Conservation (phyloP, 2,888 invertebrate genomes). For the Ophion obscuratus region DNA sequence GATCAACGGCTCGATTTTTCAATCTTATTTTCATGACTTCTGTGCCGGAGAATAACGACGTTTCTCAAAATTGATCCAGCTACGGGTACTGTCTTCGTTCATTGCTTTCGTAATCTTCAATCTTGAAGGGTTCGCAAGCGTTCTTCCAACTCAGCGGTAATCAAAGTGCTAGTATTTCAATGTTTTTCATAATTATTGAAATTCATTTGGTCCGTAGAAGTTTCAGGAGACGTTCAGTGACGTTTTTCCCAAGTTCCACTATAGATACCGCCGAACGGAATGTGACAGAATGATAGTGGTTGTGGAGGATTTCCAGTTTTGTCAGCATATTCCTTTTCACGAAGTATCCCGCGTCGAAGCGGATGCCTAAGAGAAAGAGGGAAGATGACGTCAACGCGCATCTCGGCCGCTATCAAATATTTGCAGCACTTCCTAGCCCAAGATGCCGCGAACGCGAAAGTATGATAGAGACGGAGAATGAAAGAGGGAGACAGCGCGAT, state of each 20-base stretch:
- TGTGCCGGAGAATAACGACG: not conserved
- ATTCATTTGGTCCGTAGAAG: not conserved
- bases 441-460: conserved; percentile 67
- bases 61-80: not conserved
- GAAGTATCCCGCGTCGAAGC: conserved; percentile 36
- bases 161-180: too few relatives aligned
- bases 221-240: conserved; percentile 30
- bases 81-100: not conserved
- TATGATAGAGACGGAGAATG: conserved; percentile 1
- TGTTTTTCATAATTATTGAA: not conserved
- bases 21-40: conserved; percentile 15
- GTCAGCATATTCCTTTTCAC: conserved; percentile 21
- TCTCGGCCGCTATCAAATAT: conserved; percentile 80
- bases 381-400: conserved; percentile 43
- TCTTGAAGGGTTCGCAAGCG: not conserved
- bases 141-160: too few relatives aligned
- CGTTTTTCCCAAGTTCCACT: conserved; percentile 24
- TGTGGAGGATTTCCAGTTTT: conserved; percentile 38
- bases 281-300: conserved; percentile 40
- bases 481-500: conserved; percentile 63
- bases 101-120: not conserved
- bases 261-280: conserved; percentile 21
- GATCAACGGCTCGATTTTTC: conserved; percentile 37
- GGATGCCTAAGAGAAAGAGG: conserved; percentile 46
- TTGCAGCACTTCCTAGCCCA: conserved; percentile 78